A percentile compares a stretch with the other conserved stretches of the same genome.
Conservation (phyloP, 2,888 invertebrate genomes). For the Chloroclysta siterata region DNA sequence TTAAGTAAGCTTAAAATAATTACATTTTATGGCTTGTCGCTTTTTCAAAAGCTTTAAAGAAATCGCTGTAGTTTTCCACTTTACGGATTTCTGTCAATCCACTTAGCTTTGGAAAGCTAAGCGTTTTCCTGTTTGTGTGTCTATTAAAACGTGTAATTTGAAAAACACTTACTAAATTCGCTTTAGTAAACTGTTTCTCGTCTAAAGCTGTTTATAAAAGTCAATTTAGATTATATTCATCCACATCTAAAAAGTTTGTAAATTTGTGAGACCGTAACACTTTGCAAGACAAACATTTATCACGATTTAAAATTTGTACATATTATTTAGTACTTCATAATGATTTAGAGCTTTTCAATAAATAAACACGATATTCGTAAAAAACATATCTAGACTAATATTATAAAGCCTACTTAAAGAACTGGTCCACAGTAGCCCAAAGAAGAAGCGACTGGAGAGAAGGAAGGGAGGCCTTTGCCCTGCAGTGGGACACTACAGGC, state of each 20-base stretch:
- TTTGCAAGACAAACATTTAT: slow-evolving; percentile 60
- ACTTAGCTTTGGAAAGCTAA: slow-evolving; percentile 4
- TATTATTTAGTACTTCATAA: slow-evolving; percentile 4
- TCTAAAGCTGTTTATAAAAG: slow-evolving; percentile 13
- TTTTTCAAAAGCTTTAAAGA: background rate
- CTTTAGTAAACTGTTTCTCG: background rate
- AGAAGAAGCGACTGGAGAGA: no score
- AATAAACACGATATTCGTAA: background rate
- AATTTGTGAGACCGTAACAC: slow-evolving; percentile 48
- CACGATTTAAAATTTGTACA: slow-evolving; percentile 16
- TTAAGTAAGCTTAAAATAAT: background rate
- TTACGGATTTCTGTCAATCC: background rate
- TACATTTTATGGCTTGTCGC: background rate
- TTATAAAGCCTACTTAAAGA: no score
- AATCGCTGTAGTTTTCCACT: slow-evolving; percentile 1
- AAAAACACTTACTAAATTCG: background rate
- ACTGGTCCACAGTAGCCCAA: no score
- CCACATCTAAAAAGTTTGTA: slow-evolving; percentile 21
- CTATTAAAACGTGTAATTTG: background rate
- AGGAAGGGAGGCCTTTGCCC: no score
- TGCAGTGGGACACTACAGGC: no score
- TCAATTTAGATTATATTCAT: slow-evolving; percentile 21
- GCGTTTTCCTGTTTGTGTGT: background rate
- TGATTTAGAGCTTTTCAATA: slow-evolving; percentile 6
- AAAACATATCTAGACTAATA: no score